Base-by-base conservation (phyloP, 2,888 invertebrate species). In the Cataglyphis cursor region DNA sequence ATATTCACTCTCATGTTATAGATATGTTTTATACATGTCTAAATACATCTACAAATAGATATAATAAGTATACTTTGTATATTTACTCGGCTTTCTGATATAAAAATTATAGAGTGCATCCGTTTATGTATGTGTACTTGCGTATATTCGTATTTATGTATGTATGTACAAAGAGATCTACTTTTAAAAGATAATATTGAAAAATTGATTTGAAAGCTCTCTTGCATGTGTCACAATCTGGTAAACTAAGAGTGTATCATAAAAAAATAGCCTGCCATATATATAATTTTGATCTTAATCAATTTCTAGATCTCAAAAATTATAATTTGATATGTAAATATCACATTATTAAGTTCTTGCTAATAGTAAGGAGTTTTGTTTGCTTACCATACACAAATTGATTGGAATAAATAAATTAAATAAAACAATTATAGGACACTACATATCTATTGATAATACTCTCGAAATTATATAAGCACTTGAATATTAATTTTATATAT, bases 41-140 rank as follows among this genome's bases (percentile, higher is more conserved):
- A 62, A 59, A 72, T 61, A 72, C 61, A 65, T 82, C 24, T 44
- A 41, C 76, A 74, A 81, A 72, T 81, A 86, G 61, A 72, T 76
- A 75, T 62, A 81, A 83, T 81, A 83, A 73, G 64, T 85, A 85
- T 82, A 88, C 76, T 88, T 86, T 86, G 87, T 90, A 89, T 82
- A 89, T 88, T 89, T 85, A 76, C 82, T 83, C 82, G 90, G 86
- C 90, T 90, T 90, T 90, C 90, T 89, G 78, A 88, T 89, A 85
- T 89, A 89, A 90, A 89, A 89, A 89, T 85, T 84, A 88, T 88
- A 86, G 85, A 88, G 84, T 86, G 83, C 86, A 90, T 89, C 81
- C 85, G 68, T 90, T 85, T 28, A 61, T 41, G 62, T 62, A 88
- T 83, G 83, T 88, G 88, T 89, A 89, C 84, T 85, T 89, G 87